These are phyloP conservation scores for Salticus scenicus DNA, from an alignment of 2,888 invertebrate genomes.

Conservation along the genomic window DNA sequence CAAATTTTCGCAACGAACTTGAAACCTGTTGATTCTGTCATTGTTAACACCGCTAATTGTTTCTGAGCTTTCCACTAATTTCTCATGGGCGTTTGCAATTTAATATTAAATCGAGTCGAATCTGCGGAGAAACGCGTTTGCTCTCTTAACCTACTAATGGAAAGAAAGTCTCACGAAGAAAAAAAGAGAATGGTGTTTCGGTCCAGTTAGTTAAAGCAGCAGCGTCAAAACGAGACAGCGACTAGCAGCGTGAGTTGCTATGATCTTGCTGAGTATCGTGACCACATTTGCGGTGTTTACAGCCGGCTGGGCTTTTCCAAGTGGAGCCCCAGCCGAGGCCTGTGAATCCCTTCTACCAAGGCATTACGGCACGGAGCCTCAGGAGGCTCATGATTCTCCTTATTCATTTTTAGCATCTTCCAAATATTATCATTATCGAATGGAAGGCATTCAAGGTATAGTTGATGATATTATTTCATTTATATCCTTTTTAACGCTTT, in stretches of 20 bases:
- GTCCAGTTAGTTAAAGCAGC: conserved; percentile 41
- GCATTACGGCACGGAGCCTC: conserved; percentile 68
- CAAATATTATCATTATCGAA: conserved; percentile 50
- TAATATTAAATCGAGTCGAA: conserved; percentile 40
- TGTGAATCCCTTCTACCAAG: conserved; percentile 71
- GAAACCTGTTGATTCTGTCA: neutral
- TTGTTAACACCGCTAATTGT: neutral
- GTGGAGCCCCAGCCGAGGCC: conserved; percentile 71
- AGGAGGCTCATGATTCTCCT: conserved; percentile 50
- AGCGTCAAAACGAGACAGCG: conserved; percentile 28
- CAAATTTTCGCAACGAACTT: conserved; percentile 3
- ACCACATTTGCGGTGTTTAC: conserved; percentile 7
- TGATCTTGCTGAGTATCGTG: conserved; percentile 34
- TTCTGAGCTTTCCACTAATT: neutral
- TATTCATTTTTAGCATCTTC: conserved; percentile 66
- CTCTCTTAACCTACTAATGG: conserved; percentile 60
- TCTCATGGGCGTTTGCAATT: conserved; percentile 37
- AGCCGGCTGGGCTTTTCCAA: conserved; percentile 59
- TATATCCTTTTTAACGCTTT: too few species aligned
- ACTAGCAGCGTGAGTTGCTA: neutral
- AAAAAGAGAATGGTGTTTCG: conserved; percentile 36
- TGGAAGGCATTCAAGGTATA: conserved; percentile 68
- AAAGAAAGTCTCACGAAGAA: conserved; percentile 18
- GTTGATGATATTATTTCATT: too few species aligned
- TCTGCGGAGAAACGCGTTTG: conserved; percentile 31